These are phyloP conservation scores for Eumerus sabulonum DNA, from an alignment of 2,888 invertebrate genomes.

Conservation along the genomic window DNA sequence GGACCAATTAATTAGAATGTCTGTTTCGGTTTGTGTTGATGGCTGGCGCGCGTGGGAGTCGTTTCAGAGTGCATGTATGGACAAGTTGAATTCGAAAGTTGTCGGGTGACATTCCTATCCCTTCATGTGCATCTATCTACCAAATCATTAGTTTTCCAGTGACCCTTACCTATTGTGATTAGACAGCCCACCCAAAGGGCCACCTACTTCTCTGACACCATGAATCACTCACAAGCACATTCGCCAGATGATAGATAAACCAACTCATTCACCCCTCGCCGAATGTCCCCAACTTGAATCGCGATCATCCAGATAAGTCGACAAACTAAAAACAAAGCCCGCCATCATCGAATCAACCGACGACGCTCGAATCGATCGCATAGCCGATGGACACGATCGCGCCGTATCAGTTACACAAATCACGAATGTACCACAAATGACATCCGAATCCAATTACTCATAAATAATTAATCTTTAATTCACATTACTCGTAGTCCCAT, in stretches of 20 bases:
- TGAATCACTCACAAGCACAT: no score
- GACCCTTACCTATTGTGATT: no score
- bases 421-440: slow-evolving; percentile 66
- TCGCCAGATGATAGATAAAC: no score
- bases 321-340: not conserved
- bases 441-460: slow-evolving; percentile 68
- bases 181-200: no score
- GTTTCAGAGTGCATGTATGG: not conserved
- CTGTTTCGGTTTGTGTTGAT: slow-evolving; percentile 53
- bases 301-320: not conserved
- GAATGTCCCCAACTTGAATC: not conserved
- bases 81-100: no score
- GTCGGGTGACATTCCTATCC: no score
- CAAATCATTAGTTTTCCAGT: no score
- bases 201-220: no score
- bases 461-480: slow-evolving; percentile 68
- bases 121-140: no score
- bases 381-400: slow-evolving; percentile 45
- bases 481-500: slow-evolving; percentile 68
- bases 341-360: not conserved
- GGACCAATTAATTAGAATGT: slow-evolving; percentile 68
- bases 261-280: not conserved
- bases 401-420: slow-evolving; percentile 66
- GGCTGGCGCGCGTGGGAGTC: slow-evolving; percentile 54
- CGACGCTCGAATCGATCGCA: slow-evolving; percentile 11